Evolutionary conservation across 2,113 vertebrate genomes (phyloP), one percentile per base, ranked within the genome.

Genomic region (Ancistrus triradiatus): DNA sequence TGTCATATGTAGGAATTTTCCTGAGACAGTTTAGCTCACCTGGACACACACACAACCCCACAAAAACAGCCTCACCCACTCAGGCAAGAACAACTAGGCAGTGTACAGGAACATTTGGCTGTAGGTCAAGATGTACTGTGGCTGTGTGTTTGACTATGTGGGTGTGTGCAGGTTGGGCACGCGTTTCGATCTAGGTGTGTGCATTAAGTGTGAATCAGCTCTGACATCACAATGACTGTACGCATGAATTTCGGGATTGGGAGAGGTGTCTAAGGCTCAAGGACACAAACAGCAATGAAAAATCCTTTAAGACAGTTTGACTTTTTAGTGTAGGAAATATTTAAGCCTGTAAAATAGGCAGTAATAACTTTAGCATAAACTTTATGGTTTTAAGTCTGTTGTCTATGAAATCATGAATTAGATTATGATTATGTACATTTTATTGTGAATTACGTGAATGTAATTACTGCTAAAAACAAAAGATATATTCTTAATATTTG

Each of bases 71-170:
- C 15, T 21, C 52, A 55, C 74, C 73, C 66, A 66, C 18, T 43
- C 40, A 24, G 21, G 22, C 2, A 4, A 42, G 51, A 43, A 60
- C 69, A 66, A 42, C 42, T 10, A 62, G 24, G 9, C 42, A 63
- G 50, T 57, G 31, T 59, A 19, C 6, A 48, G 19, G 21, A 15
- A 44, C 22, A 28, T n/a, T 51, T 15, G 44, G 42, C 48, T 60
- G 73, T 73, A 65, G 78, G 66, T 68, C 8, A 18, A 68, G 71
- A 74, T 79, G 55, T 24, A 4, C 3, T 7, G 3, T 3, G 7
- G 13, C 35, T 62, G 59, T 55, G 56, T 70, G 59, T 46, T 52
- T 66, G 38, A 31, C 38, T 43, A 50, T 11, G 44, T 60, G 48
- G 47, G 65, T 33, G 65, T 59, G 35, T 51, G 46, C 38, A 46